A percentile compares a stretch with the other conserved stretches of the same genome.
These are phyloP conservation scores for Pholis gunnellus DNA, from an alignment of 2,113 vertebrate genomes.

Conservation along the genomic window DNA sequence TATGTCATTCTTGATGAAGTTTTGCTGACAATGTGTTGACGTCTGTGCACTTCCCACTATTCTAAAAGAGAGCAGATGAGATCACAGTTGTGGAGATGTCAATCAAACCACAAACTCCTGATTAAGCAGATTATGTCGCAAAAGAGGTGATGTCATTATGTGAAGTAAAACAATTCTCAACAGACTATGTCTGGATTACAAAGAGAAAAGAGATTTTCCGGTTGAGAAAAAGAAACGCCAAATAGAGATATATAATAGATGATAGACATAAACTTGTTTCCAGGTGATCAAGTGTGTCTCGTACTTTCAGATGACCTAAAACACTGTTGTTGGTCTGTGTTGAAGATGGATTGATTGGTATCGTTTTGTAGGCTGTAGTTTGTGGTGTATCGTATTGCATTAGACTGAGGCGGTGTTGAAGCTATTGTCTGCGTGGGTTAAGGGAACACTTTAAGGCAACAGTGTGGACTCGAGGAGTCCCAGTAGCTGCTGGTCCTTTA, in stretches of 20 bases:
- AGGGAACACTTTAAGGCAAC: not conserved
- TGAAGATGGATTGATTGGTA: not conserved
- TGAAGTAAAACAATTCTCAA: not conserved
- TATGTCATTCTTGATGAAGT: not conserved
- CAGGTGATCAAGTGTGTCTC: not conserved
- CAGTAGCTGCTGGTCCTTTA: slow-evolving; percentile 73
- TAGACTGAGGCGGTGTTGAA: not conserved
- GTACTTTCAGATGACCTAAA: not conserved
- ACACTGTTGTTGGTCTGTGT: not conserved
- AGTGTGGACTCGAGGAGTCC: not conserved
- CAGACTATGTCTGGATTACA: not conserved
- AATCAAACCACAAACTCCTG: not conserved
- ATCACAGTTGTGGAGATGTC: not conserved
- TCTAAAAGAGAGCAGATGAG: not conserved
- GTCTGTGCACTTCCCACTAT: too few species aligned
- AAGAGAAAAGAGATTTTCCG: not conserved
- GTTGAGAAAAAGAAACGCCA: not conserved
- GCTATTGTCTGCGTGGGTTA: not conserved
- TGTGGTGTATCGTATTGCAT: not conserved
- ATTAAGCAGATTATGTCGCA: not conserved
- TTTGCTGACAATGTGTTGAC: not conserved
- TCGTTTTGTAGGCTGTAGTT: not conserved
- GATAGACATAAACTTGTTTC: too few species aligned
- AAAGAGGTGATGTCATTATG: too few species aligned
- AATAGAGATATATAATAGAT: not conserved